phyloP scores from a whole-genome alignment of 2,113 vertebrate species.

The Chionodraco myersi region DNA sequence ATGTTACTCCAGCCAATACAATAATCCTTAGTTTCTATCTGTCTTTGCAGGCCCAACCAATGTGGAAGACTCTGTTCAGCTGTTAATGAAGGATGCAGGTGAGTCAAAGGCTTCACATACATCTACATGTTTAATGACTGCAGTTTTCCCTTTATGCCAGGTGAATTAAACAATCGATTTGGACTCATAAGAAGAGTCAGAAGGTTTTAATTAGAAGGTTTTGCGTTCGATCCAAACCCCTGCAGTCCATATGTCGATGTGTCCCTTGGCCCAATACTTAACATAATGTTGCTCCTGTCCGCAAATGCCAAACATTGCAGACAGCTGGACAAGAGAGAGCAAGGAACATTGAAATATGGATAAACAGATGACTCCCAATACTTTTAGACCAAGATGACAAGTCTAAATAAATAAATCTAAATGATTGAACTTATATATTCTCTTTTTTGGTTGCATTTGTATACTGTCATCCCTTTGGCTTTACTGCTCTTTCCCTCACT shows the following conservation, averaged over 20 bases:
- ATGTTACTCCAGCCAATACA: background rate
- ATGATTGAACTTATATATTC: background rate
- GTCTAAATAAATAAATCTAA: background rate
- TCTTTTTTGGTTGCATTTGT: background rate
- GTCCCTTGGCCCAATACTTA: no score
- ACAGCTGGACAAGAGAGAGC: background rate
- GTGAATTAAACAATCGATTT: background rate
- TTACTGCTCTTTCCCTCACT: background rate
- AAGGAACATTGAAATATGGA: background rate
- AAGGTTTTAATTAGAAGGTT: no score
- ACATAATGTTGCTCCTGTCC: background rate
- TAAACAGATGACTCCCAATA: no score
- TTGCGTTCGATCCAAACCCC: no score
- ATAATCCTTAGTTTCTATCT: constrained; percentile 13
- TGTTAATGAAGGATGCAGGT: constrained; percentile 98
- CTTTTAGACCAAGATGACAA: no score
- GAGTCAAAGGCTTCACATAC: constrained; percentile 29
- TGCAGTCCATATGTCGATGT: no score
- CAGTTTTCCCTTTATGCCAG: background rate
- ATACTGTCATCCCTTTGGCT: background rate
- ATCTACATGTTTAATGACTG: background rate
- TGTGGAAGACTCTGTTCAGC: constrained; percentile 88
- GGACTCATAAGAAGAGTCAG: background rate
- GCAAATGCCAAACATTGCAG: background rate
- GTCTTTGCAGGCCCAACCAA: constrained; percentile 86